Conservation (phyloP, 2,113 vertebrate species). For the Heterotis niloticus region DNA sequence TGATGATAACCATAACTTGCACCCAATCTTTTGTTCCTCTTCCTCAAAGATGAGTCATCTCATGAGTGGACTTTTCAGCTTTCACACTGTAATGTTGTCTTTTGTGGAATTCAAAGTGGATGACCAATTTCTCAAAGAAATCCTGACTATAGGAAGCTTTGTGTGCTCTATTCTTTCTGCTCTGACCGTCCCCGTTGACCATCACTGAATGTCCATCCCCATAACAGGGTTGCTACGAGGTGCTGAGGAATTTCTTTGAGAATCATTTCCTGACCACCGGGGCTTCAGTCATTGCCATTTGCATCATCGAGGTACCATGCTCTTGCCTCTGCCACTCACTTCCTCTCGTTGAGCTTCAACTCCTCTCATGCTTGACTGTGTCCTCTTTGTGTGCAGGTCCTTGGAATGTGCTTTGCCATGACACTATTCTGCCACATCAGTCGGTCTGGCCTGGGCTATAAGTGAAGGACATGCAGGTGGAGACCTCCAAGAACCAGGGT, state of each 20-base stretch:
- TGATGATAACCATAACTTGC: no score
- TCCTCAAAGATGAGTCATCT: no score
- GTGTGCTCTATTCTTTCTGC: no score
- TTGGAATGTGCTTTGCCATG: slow-evolving; percentile 74
- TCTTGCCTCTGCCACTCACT: not conserved
- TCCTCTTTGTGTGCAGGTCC: slow-evolving; percentile 51
- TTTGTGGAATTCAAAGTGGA: no score
- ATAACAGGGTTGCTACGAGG: slow-evolving; percentile 53
- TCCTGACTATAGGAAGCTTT: no score
- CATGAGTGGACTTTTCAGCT: no score
- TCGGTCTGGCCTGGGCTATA: slow-evolving; percentile 64
- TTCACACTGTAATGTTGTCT: no score
- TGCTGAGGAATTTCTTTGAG: slow-evolving; percentile 43
- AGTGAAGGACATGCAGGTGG: slow-evolving; percentile 40
- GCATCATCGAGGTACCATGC: slow-evolving; percentile 61
- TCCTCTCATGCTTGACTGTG: not conserved
- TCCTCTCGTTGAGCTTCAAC: no score
- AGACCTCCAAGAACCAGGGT: no score
- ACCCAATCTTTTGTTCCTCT: no score
- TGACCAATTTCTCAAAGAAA: no score
- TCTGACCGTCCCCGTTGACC: no score
- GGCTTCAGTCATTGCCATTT: slow-evolving; percentile 59
- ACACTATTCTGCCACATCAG: slow-evolving; percentile 73
- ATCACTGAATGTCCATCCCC: not conserved
- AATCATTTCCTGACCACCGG: slow-evolving; percentile 55